Evolutionary conservation across 2,113 vertebrate genomes (phyloP).

Genomic region (Oreochromis tanganicae): DNA sequence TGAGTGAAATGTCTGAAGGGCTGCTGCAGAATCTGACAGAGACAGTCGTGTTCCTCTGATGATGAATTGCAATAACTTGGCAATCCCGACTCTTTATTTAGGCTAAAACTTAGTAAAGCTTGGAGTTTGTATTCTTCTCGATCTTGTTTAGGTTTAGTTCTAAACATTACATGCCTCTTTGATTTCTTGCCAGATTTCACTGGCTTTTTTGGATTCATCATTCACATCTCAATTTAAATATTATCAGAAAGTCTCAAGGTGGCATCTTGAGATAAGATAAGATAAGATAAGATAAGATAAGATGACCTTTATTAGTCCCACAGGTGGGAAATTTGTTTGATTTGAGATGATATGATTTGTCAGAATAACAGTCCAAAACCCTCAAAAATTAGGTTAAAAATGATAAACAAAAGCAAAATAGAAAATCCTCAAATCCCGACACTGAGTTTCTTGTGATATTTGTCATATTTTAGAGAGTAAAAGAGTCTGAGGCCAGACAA

Average conservation of each 20-base stretch:
- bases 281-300: too few species aligned
- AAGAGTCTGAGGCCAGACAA: background rate
- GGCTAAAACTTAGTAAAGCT: background rate
- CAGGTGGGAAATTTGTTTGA: too few species aligned
- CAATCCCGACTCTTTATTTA: background rate
- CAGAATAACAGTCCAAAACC: background rate
- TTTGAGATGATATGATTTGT: background rate
- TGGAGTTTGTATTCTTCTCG: background rate
- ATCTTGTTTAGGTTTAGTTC: background rate
- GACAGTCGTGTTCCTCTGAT: background rate
- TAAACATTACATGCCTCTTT: background rate
- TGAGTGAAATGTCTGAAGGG: background rate
- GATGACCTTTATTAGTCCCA: too few species aligned
- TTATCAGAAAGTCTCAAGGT: background rate
- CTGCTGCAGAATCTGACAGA: background rate
- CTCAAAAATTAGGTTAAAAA: background rate
- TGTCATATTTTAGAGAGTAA: background rate
- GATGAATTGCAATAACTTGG: background rate
- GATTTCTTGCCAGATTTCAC: background rate
- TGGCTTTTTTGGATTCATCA: background rate
- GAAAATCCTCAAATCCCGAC: background rate
- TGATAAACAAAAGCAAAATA: background rate
- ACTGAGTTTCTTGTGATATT: background rate
- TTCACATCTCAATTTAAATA: background rate
- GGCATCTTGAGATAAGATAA: background rate